Conservation (phyloP, 2,888 invertebrate species). For the Cordilura impudica region DNA sequence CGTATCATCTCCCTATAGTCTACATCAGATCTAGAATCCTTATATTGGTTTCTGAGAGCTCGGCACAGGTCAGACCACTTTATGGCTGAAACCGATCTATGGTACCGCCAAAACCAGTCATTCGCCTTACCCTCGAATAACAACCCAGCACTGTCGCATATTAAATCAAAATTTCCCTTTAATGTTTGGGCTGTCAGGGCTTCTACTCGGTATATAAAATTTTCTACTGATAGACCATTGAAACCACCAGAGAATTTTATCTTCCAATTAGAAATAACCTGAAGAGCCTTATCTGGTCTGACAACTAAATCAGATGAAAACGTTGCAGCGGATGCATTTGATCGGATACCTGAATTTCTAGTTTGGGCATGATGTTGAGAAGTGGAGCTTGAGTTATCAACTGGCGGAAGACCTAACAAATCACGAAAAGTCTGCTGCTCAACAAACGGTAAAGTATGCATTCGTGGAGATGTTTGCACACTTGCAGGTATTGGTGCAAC, state of each 20-base stretch:
- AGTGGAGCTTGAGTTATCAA: too few species aligned
- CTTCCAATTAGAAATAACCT: background rate
- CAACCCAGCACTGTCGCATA: background rate
- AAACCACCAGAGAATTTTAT: background rate
- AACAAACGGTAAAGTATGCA: too few species aligned
- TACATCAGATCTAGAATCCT: background rate
- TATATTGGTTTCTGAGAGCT: background rate
- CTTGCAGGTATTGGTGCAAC: too few species aligned
- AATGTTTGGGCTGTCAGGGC: background rate
- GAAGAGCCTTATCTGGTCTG: background rate
- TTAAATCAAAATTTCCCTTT: background rate
- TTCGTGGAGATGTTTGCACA: too few species aligned
- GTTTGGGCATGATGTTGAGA: too few species aligned
- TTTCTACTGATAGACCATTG: background rate
- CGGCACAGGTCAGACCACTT: background rate
- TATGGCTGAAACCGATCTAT: background rate
- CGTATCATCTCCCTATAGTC: background rate
- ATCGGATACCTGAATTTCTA: too few species aligned
- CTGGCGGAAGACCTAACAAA: too few species aligned
- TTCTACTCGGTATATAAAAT: background rate
- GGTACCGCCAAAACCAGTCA: background rate
- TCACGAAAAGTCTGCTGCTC: too few species aligned
- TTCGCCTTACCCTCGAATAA: too few species aligned
- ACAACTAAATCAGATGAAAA: background rate
- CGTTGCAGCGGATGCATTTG: too few species aligned